phyloP scores from a whole-genome alignment of 2,797 vertebrate species.

The Chaenodraco wilsoni region DNA sequence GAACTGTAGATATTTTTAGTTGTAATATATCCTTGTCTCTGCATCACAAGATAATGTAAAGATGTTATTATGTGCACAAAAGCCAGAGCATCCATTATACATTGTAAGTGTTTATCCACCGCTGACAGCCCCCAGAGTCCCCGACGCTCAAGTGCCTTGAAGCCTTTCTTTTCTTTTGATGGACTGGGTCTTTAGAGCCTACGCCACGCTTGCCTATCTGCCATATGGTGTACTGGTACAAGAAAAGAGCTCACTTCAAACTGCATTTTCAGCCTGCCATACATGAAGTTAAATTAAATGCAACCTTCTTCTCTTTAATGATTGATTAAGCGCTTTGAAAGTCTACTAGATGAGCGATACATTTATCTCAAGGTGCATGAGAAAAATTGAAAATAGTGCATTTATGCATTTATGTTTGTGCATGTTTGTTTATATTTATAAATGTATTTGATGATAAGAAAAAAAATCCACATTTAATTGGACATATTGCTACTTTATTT shows the following conservation, averaged over 20 bases:
- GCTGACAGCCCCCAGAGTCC: slow-evolving; percentile 65
- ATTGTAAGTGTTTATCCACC: slow-evolving; percentile 51
- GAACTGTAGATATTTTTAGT: slow-evolving; percentile 29
- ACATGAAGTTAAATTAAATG: slow-evolving; percentile 33
- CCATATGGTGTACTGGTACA: slow-evolving; percentile 82
- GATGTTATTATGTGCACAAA: slow-evolving; percentile 48
- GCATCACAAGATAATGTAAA: slow-evolving; percentile 43
- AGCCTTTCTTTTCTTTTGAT: slow-evolving; percentile 75
- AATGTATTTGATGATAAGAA: background rate
- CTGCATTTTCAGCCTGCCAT: slow-evolving; percentile 39
- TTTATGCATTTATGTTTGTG: background rate
- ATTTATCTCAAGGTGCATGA: background rate
- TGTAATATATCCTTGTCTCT: slow-evolving; percentile 6
- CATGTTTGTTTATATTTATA: background rate
- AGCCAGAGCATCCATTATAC: slow-evolving; percentile 49
- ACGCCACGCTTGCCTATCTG: slow-evolving; percentile 72
- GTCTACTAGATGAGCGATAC: background rate
- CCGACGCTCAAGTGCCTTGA: slow-evolving; percentile 62
- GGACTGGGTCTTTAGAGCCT: slow-evolving; percentile 59
- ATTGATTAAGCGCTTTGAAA: slow-evolving; percentile 26
- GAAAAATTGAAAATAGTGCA: background rate
- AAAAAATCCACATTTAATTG: background rate
- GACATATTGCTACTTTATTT: background rate
- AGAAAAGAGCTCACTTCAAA: slow-evolving; percentile 48
- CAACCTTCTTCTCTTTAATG: slow-evolving; percentile 5